These are phyloP conservation scores for Labeo calbasu DNA, from an alignment of 2,797 vertebrate genomes.

Conservation along the genomic window DNA sequence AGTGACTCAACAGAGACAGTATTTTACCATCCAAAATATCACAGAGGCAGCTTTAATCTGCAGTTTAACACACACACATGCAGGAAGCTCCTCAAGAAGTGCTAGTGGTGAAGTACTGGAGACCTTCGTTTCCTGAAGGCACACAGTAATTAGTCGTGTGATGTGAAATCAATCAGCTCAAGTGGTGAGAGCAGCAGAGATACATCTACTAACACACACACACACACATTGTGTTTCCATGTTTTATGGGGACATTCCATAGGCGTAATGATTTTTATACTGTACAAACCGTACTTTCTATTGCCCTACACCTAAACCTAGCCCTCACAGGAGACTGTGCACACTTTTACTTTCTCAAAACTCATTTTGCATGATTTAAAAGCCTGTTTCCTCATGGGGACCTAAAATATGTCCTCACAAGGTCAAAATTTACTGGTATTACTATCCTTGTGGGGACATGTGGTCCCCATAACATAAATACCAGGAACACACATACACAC, in stretches of 20 bases:
- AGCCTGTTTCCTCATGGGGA: too few relatives aligned
- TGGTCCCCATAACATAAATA: too few relatives aligned
- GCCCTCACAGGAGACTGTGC: too few relatives aligned
- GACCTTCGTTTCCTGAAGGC: constrained; percentile 71
- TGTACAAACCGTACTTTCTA: too few relatives aligned
- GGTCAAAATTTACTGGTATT: too few relatives aligned
- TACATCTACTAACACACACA: constrained; percentile 30
- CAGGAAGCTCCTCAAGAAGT: constrained; percentile 7
- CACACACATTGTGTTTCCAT: neutral
- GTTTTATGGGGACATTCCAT: too few relatives aligned
- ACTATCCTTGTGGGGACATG: too few relatives aligned
- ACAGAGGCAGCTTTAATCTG: constrained; percentile 7
- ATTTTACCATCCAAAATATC: neutral
- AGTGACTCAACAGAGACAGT: neutral
- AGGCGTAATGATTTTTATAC: too few relatives aligned
- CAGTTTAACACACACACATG: constrained; percentile 15
- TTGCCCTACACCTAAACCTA: too few relatives aligned
- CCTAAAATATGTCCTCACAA: too few relatives aligned
- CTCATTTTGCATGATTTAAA: neutral
- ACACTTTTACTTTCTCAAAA: too few relatives aligned
- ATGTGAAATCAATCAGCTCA: constrained; percentile 80
- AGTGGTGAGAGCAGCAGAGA: constrained; percentile 70
- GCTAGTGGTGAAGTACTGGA: constrained; percentile 71
- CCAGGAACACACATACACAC: too few relatives aligned
- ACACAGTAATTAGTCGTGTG: constrained; percentile 76